Evolutionary conservation across 2,888 invertebrate species (phyloP).

Genomic region (Spilosoma lubricipeda): DNA sequence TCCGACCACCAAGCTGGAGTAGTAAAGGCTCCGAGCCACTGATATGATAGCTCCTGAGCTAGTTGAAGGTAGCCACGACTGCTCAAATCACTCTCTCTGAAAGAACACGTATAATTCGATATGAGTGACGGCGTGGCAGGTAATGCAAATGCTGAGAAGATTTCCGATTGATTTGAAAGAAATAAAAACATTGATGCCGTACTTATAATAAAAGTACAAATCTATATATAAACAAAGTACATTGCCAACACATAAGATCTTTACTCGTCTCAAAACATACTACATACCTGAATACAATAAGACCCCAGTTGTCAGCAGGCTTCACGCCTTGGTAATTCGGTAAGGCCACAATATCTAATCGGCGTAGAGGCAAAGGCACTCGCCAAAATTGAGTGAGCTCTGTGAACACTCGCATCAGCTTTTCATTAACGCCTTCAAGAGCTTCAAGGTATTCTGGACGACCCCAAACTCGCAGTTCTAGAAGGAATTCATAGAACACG

Average conservation of each 20-base stretch:
- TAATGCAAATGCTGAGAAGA: no score
- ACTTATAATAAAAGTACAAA: neutral
- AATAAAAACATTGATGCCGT: no score
- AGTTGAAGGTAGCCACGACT: conserved; percentile 88
- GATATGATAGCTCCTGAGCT: conserved; percentile 91
- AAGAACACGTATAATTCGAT: conserved; percentile 37
- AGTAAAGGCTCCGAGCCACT: conserved; percentile 92
- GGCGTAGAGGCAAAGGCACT: conserved; percentile 88
- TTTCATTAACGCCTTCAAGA: conserved; percentile 86
- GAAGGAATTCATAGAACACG: neutral
- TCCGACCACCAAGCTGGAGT: conserved; percentile 93
- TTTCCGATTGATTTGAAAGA: no score
- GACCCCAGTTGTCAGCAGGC: conserved; percentile 93
- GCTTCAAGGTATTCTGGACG: conserved; percentile 87
- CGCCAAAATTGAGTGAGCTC: conserved; percentile 88
- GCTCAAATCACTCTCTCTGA: conserved; percentile 91
- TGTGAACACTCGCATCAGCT: conserved; percentile 85
- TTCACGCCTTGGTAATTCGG: conserved; percentile 90
- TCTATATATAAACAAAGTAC: neutral
- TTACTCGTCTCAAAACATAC: neutral
- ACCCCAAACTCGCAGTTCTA: conserved; percentile 88
- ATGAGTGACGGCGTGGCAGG: no score
- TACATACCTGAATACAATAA: conserved; percentile 91
- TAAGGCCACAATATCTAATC: conserved; percentile 90
- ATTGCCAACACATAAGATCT: neutral